Conservation (phyloP, 2,888 invertebrate genomes). For the Diadromus collaris region DNA sequence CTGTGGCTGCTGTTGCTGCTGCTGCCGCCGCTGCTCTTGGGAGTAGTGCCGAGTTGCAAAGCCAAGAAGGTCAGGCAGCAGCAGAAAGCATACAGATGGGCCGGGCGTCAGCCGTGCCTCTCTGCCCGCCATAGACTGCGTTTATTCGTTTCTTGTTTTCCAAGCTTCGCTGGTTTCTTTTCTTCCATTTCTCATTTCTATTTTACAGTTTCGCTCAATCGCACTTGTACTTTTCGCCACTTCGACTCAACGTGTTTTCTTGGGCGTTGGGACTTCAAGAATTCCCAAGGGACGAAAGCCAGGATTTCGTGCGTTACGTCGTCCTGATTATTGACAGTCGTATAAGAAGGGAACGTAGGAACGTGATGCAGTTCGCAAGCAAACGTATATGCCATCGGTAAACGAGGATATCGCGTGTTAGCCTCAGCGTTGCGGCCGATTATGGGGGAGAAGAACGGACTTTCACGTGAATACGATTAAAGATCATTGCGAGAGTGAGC, state of each 20-base stretch:
- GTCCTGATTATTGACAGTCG: not conserved
- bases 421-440: conserved; percentile 24
- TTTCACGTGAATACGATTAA: conserved; percentile 33
- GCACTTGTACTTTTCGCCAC: conserved; percentile 62
- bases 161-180: conserved; percentile 35
- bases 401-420: conserved; percentile 56
- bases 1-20: conserved; percentile 66
- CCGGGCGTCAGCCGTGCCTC: conserved; percentile 70
- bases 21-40: conserved; percentile 51
- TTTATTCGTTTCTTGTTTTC: conserved; percentile 59
- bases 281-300: not conserved
- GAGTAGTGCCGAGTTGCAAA: conserved; percentile 56
- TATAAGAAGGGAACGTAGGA: conserved; percentile 1
- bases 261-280: not conserved
- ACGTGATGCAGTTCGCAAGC: not conserved
- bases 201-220: conserved; percentile 60
- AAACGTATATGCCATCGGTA: conserved; percentile 27
- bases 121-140: conserved; percentile 47
- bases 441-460: conserved; percentile 32
- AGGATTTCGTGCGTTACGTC: not conserved
- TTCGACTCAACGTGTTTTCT: conserved; percentile 29
- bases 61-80: conserved; percentile 67
- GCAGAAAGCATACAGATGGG: conserved; percentile 63
- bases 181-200: conserved; percentile 59
- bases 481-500: conserved; percentile 26